Evolutionary conservation across 2,888 invertebrate species (phyloP).

Genomic region (Heliconius aoede): DNA sequence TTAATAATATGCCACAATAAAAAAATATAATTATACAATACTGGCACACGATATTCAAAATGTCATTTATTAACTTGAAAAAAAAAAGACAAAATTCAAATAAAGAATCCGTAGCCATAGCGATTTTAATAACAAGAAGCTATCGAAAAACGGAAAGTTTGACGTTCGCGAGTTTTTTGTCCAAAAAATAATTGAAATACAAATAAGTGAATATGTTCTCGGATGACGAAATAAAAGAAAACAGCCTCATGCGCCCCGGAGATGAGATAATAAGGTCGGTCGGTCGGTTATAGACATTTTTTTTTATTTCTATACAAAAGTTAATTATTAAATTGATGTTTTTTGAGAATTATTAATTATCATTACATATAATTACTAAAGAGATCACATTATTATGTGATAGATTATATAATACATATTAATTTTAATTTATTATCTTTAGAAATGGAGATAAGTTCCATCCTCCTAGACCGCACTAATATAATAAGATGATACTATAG

Average conservation of each 20-base stretch:
- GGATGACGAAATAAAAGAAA: constrained; percentile 80
- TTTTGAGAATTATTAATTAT: background rate
- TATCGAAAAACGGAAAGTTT: constrained; percentile 66
- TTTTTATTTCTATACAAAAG: background rate
- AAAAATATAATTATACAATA: constrained; percentile 6
- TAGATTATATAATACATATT: background rate
- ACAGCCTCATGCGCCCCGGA: constrained; percentile 71
- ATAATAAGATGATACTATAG: too few relatives aligned
- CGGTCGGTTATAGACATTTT: background rate
- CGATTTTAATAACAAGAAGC: constrained; percentile 68
- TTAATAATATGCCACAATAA: background rate
- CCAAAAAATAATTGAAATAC: constrained; percentile 76
- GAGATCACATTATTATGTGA: too few relatives aligned
- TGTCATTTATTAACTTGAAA: constrained; percentile 4
- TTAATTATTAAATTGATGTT: background rate
- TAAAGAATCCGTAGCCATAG: constrained; percentile 65
- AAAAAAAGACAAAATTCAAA: constrained; percentile 56
- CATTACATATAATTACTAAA: background rate
- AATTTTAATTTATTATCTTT: background rate
- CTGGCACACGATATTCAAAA: constrained; percentile 37
- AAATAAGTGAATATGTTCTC: constrained; percentile 80
- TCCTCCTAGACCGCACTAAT: too few relatives aligned
- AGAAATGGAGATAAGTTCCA: too few relatives aligned
- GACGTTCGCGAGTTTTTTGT: constrained; percentile 71
- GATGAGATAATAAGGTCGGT: constrained; percentile 79